Percentiles rank a stretch among this genome's conserved stretches.
These are phyloP conservation scores for Varecia variegata DNA, from an alignment of 2,797 vertebrate species.

Conservation along the genomic window DNA sequence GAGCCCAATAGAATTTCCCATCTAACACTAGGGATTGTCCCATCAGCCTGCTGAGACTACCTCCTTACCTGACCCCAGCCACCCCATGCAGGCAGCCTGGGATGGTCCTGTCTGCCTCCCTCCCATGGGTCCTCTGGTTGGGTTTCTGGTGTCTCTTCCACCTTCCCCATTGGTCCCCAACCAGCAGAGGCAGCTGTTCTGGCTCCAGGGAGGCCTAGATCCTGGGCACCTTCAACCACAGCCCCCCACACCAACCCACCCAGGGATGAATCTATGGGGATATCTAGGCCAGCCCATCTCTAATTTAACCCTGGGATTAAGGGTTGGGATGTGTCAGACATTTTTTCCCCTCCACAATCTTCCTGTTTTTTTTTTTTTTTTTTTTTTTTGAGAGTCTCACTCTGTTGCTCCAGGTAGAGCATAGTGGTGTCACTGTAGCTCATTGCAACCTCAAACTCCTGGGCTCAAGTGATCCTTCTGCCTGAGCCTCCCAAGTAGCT, in stretches of 20 bases:
- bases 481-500: background rate
- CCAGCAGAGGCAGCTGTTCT: background rate
- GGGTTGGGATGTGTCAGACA: background rate
- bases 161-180: background rate
- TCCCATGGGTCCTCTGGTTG: background rate
- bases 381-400: too few species aligned
- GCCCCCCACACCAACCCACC: slow-evolving; percentile 49
- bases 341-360: background rate
- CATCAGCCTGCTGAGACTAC: background rate
- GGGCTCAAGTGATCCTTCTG: background rate
- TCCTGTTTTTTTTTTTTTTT: background rate
- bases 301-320: slow-evolving; percentile 71
- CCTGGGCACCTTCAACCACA: slow-evolving; percentile 65
- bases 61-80: background rate
- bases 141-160: background rate
- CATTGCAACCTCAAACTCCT: background rate
- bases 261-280: slow-evolving; percentile 39
- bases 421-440: background rate
- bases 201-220: slow-evolving; percentile 68
- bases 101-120: background rate
- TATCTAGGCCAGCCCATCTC: slow-evolving; percentile 21
- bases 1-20: background rate
- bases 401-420: background rate
- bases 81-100: background rate
- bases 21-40: background rate